Percentiles rank a stretch among this genome's conserved stretches.
Conservation (phyloP, 2,888 invertebrate species). For the Anoncus sp. region DNA sequence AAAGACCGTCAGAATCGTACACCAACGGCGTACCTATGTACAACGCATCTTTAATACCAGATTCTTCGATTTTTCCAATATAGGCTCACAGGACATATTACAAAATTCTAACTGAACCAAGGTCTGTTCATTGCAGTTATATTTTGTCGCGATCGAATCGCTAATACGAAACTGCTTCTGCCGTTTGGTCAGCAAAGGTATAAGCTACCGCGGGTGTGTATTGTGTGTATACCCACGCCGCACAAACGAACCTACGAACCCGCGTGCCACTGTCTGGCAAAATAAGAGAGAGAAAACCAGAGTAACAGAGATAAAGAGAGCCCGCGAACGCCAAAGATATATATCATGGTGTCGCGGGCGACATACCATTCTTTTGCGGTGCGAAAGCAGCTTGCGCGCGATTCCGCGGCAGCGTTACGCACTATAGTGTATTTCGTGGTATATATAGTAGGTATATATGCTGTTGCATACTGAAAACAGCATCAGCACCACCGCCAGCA, state of each 20-base stretch:
- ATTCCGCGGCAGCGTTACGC: slow-evolving; percentile 40
- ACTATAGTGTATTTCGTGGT: background rate
- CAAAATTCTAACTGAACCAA: background rate
- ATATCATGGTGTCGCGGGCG: slow-evolving; percentile 80
- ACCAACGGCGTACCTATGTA: no score
- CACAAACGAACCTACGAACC: slow-evolving; percentile 53
- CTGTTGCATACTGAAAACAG: slow-evolving; percentile 35
- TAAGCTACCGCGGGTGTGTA: slow-evolving; percentile 14
- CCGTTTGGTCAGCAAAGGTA: slow-evolving; percentile 14
- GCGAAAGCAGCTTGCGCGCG: slow-evolving; percentile 63
- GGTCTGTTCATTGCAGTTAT: background rate
- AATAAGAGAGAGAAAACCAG: slow-evolving; percentile 1
- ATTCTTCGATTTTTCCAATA: no score
- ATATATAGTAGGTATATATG: background rate
- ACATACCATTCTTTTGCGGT: slow-evolving; percentile 80
- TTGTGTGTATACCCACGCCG: background rate
- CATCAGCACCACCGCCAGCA: slow-evolving; percentile 70
- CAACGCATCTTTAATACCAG: no score
- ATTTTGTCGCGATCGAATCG: background rate
- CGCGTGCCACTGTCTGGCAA: slow-evolving; percentile 19
- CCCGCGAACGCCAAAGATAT: slow-evolving; percentile 73
- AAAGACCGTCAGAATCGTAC: no score
- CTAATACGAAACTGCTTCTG: slow-evolving; percentile 14
- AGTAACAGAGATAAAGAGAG: slow-evolving; percentile 33
- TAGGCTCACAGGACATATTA: background rate